Base-by-base conservation (phyloP, 2,888 invertebrate genomes). In the Idaea aversata region DNA sequence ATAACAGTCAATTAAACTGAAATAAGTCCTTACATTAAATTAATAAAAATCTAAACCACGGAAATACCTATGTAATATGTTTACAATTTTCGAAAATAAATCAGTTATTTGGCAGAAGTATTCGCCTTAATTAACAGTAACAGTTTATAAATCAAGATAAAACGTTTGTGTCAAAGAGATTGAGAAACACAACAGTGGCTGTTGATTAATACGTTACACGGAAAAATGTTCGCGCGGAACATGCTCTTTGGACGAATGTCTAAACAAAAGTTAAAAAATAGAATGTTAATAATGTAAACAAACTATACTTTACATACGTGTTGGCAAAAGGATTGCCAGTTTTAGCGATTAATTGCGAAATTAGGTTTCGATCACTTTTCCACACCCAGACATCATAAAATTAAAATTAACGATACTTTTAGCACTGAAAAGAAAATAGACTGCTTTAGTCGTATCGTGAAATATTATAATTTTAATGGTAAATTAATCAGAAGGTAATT, bases 201-300 rank as follows among this genome's bases (percentile, higher is more conserved):
- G 59, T 59, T 59, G 16, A 59, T 59, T 59, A 66, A 69, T 69
- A 67, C 63, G 63, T 65, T 72, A 69, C 25, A 64, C 47, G 68
- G 71, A 72, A 70, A 74, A 73, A 71, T 63, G 60, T 72, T 74
- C 72, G 70, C 68, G 63, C 61, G 68, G 73, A 73, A 66, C 63
- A 68, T 75, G 73, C 79, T 80, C 77, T 75, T 68, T 71, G 69
- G 82, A 81, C 81, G 80, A 70, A 70, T 78, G 84, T 88, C 86
- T 85, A 88, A 88, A 88, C 87, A 88, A 77, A 74, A 69, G 71
- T 80, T 81, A 79, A 86, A 86, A 86, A 86, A 86, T 86, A 84
- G 82, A 82, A 70, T 73, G 71, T 79, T 76, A 75, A 72, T 77
- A 78, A 76, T 71, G 72, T 80, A 81, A 80, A 80, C 76, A 71